Evolutionary conservation across 1,140 invertebrate species (phyloP), one percentile per base, ranked within the genome.

Genomic region (Hycleus cichorii): DNA sequence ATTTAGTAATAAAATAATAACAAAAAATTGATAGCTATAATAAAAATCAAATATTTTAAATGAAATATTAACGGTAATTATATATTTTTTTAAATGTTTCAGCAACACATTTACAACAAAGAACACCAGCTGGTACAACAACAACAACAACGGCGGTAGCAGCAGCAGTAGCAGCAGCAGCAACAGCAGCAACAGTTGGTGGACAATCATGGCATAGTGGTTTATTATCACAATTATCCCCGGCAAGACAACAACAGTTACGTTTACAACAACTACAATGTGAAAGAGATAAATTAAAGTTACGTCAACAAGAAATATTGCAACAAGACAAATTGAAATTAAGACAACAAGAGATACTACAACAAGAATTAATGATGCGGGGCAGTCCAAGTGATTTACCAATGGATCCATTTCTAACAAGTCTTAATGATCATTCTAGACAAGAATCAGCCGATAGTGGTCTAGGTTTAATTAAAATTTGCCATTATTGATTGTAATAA

Each of bases 361-460:
- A 87, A 78, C 83, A 88, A 79, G 85, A 88, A 72, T 70, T 88
- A 57, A 83, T 89, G 81, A 77, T 87, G 59, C 78, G 85, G 61
- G 82, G 84, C 55, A 82, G 77, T 56, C 77, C 79, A 3, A 80
- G 79, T 12, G 78, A 78, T 26, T 67, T 72, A 39, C 70, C 80
- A 53, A 80, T 88, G 75, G 91, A 94, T 75, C 90, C 91, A 32
- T 93, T 93, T 75, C 77, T 93, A 57, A 82, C 83, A 0, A 85
- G 87, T 27, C 80, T 89, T 47, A 84, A 83, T 49, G 90, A 94
- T 68, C 92, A 96, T 74, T 87, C 90, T 50, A 81, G 93, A 55
- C 93, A 96, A 75, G 93, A 95, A 73, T 94, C 91, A 11, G 89
- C 89, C 18, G 94, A 97, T 73, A 93, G 90, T 74, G 94, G 94